Conservation (phyloP, 2,113 vertebrate genomes). For the Sminthopsis crassicaudata region DNA sequence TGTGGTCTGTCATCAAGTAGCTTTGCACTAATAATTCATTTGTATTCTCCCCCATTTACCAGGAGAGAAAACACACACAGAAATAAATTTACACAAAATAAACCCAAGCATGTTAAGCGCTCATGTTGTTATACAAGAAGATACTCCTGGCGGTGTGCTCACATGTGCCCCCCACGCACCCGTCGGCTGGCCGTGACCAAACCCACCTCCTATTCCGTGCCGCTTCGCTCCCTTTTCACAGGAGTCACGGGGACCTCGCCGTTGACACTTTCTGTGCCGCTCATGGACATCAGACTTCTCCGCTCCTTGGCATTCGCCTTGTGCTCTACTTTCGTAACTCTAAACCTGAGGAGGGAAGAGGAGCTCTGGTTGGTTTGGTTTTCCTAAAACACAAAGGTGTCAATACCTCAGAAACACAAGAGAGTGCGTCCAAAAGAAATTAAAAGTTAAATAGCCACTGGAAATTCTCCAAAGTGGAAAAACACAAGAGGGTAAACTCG, state of each 20-base stretch:
- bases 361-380: not conserved
- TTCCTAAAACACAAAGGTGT: not conserved
- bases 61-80: not conserved
- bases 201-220: constrained; percentile 84
- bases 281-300: constrained; percentile 86
- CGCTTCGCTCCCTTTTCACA: constrained; percentile 72
- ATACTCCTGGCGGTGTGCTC: not conserved
- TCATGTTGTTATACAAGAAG: not conserved
- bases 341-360: constrained; percentile 85
- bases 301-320: constrained; percentile 87
- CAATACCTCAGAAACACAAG: not conserved
- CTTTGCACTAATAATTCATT: not conserved
- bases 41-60: not conserved
- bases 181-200: accelerated
- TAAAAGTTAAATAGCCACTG: not conserved
- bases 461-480: not conserved
- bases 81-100: not conserved
- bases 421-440: not conserved
- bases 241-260: constrained; percentile 85
- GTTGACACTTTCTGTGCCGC: constrained; percentile 81
- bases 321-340: constrained; percentile 94
- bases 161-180: accelerated
- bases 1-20: not conserved
- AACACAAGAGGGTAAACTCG: not conserved
- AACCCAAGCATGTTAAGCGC: not conserved